Percentiles rank a stretch among this genome's conserved stretches.
These are phyloP conservation scores for Spermophilus dauricus DNA, from an alignment of 2,113 vertebrate genomes.

Conservation along the genomic window DNA sequence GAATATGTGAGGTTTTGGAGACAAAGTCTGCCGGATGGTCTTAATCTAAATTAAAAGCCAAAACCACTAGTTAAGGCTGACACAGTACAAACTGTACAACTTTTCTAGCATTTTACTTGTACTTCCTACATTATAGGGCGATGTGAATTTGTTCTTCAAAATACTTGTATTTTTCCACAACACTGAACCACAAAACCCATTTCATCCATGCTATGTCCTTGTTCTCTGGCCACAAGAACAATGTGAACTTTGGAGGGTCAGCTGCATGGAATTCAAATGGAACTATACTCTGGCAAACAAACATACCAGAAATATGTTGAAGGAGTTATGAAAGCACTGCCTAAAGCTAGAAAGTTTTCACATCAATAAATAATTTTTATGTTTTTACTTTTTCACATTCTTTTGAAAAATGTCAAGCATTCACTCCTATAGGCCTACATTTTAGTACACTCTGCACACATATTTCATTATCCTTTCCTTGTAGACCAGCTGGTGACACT, in stretches of 20 bases:
- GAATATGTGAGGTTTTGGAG: background rate
- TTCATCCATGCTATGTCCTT: background rate
- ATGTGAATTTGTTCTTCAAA: background rate
- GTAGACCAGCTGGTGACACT: background rate
- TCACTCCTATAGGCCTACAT: background rate
- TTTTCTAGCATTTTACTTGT: background rate
- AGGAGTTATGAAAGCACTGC: background rate
- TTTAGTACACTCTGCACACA: background rate
- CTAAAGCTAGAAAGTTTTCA: slow-evolving; percentile 45
- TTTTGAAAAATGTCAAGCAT: slow-evolving; percentile 21
- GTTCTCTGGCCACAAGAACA: background rate
- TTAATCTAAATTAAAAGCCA: background rate
- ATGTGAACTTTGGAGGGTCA: background rate
- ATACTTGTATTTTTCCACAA: slow-evolving; percentile 52
- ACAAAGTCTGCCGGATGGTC: background rate
- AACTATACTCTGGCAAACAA: background rate
- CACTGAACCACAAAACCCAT: background rate
- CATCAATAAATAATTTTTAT: background rate
- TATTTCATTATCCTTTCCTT: slow-evolving; percentile 7
- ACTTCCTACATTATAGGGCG: background rate
- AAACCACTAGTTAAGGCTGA: background rate
- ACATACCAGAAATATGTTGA: background rate
- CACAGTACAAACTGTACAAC: background rate
- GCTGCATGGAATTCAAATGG: background rate
- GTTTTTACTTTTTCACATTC: slow-evolving; percentile 44